phyloP scores from a whole-genome alignment of 2,888 invertebrate genomes.

The Drosophila mimetica region DNA sequence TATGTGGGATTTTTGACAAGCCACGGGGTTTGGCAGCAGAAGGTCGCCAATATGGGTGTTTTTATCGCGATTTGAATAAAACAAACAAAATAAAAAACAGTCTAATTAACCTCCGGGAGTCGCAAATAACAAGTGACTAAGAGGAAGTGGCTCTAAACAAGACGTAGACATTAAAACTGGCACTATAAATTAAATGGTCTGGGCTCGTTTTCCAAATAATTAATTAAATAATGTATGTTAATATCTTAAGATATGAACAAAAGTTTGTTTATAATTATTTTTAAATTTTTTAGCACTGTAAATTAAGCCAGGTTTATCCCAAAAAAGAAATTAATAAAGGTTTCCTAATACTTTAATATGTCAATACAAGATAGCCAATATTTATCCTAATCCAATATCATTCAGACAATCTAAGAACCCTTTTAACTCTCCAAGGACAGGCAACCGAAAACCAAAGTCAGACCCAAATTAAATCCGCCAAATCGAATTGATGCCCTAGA shows the following conservation, averaged over 20 bases:
- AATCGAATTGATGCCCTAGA: constrained; percentile 27
- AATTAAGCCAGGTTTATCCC: too few species aligned
- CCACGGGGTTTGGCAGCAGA: constrained; percentile 31
- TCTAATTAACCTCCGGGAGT: constrained; percentile 15
- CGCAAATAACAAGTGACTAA: neutral
- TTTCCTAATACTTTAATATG: too few species aligned
- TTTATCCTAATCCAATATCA: neutral
- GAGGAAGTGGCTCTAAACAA: constrained; percentile 9
- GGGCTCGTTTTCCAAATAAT: neutral
- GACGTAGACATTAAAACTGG: neutral
- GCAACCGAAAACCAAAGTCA: neutral
- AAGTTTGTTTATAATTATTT: too few species aligned
- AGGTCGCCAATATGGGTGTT: constrained; percentile 3
- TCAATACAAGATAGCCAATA: neutral
- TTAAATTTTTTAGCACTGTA: too few species aligned
- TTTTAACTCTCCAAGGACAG: neutral
- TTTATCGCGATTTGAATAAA: constrained; percentile 4
- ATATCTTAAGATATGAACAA: too few species aligned
- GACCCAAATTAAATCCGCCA: constrained; percentile 19
- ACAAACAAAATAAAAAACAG: constrained; percentile 3
- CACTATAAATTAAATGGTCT: neutral
- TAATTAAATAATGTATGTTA: neutral
- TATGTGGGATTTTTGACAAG: constrained; percentile 48
- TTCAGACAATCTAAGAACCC: constrained; percentile 3
- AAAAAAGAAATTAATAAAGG: too few species aligned